These are phyloP conservation scores for Novumbra hubbsi DNA, from an alignment of 2,797 vertebrate species.

Conservation along the genomic window DNA sequence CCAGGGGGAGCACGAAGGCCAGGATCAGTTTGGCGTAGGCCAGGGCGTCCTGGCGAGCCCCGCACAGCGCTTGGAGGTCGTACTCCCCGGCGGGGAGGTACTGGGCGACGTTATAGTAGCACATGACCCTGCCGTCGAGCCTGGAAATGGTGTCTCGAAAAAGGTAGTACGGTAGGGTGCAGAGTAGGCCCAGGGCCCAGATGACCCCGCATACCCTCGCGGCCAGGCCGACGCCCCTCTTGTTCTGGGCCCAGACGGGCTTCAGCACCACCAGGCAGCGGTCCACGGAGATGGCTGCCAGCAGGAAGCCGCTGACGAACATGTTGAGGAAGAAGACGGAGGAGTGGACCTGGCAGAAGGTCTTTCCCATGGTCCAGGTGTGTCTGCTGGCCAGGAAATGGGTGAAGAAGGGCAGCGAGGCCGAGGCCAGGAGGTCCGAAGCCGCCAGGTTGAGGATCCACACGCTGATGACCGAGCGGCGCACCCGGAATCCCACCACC, in stretches of 20 bases:
- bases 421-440: conserved; percentile 65
- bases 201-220: conserved; percentile 45
- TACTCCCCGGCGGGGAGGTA: not conserved
- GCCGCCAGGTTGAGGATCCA: conserved; percentile 70
- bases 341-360: conserved; percentile 63
- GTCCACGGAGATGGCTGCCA: conserved; percentile 63
- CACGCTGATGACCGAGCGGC: conserved; percentile 59
- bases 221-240: conserved; percentile 41
- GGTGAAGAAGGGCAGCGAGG: conserved; percentile 63
- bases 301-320: conserved; percentile 65
- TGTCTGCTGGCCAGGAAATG: conserved; percentile 56
- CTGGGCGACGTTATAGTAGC: conserved; percentile 58
- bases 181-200: conserved; percentile 58
- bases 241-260: conserved; percentile 67
- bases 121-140: conserved; percentile 5
- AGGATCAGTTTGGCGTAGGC: conserved; percentile 57
- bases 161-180: conserved; percentile 63
- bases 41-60: conserved; percentile 44
- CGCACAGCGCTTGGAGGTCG: conserved; percentile 15
- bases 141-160: conserved; percentile 51
- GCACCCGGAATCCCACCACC: conserved; percentile 61
- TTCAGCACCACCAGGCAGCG: conserved; percentile 63
- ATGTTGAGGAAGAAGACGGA: conserved; percentile 70
- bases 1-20: conserved; percentile 62
- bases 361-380: conserved; percentile 58